These are phyloP conservation scores for Pseudois nayaur DNA, from an alignment of 2,113 vertebrate species.

Conservation along the genomic window DNA sequence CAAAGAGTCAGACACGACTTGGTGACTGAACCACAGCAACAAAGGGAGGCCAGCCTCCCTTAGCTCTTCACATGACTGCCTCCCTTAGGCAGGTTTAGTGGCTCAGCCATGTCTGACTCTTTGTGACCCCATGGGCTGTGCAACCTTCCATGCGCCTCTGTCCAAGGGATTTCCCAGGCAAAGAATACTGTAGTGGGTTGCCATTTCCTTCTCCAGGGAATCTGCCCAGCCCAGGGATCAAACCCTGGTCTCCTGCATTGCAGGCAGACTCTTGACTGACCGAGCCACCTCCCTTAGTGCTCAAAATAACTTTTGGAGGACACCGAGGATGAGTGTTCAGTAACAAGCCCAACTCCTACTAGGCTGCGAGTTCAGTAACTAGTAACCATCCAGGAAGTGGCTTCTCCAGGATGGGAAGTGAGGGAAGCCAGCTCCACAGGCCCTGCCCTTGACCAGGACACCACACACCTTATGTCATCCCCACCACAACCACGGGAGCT, in stretches of 20 bases:
- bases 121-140: neutral
- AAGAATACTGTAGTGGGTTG: neutral
- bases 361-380: neutral
- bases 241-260: neutral
- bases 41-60: neutral
- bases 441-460: neutral
- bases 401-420: neutral
- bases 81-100: neutral
- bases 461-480: neutral
- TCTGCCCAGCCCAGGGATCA: neutral
- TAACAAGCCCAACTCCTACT: neutral
- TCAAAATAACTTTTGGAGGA: neutral
- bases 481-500: fast-evolving
- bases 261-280: neutral
- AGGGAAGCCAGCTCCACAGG: neutral
- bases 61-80: no score
- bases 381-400: neutral
- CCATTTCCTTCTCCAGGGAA: neutral
- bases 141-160: neutral
- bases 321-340: neutral
- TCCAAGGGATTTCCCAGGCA: neutral
- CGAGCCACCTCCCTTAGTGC: neutral
- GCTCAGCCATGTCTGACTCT: neutral
- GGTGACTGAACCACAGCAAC: neutral
- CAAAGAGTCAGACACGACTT: neutral